phyloP scores from a whole-genome alignment of 2,113 vertebrate species.

The Microcebus griseorufus region DNA sequence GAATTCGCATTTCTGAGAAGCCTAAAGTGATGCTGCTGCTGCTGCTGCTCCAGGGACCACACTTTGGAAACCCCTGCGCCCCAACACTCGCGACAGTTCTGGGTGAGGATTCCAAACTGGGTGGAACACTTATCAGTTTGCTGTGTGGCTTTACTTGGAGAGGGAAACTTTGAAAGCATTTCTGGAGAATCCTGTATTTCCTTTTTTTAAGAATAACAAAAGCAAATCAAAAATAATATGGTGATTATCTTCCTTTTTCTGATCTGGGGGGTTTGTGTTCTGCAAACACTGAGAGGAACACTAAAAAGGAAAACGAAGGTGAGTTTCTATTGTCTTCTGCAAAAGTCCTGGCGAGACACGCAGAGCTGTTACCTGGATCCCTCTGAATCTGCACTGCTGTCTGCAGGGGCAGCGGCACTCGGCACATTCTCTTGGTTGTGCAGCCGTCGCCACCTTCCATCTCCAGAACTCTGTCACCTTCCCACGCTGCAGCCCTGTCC shows the following conservation, averaged over 20 bases:
- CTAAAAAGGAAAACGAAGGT: background rate
- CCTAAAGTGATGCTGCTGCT: background rate
- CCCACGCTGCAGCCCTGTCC: background rate
- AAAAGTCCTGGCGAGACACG: background rate
- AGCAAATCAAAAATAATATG: background rate
- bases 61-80: background rate
- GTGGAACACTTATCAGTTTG: accelerated
- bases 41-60: background rate
- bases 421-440: background rate
- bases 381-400: no score
- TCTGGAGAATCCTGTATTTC: background rate
- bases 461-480: background rate
- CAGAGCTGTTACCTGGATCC: background rate
- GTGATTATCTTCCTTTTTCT: background rate
- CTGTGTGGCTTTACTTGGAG: background rate
- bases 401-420: background rate
- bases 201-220: background rate
- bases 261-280: background rate
- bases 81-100: background rate
- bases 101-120: background rate
- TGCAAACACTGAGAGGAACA: background rate
- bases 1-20: background rate
- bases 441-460: no score
- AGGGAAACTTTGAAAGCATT: background rate
- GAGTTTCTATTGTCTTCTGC: background rate